Evolutionary conservation across 2,113 vertebrate genomes (phyloP), one percentile per base, ranked within the genome.

Genomic region (Menidia beryllina): DNA sequence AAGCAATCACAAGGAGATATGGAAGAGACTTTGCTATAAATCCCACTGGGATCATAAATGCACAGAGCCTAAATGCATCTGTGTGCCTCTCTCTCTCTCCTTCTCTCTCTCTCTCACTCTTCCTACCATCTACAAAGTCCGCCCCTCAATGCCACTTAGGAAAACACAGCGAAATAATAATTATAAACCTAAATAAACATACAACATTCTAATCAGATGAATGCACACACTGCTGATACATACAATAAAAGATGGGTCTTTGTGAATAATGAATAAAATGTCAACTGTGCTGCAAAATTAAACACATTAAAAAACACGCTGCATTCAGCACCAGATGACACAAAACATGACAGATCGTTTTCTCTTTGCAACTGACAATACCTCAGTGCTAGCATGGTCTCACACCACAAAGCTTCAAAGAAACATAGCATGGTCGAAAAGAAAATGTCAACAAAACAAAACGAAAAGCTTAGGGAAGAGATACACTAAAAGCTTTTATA

Each of bases 1-100:
- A 75, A 72, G 78, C 88, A 86, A 89, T 88, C 84, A 89, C 75
- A 82, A 60, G 45, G 17, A 88, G 79, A 77, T 82, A 70, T 69
- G 77, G 53, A 59, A 50, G 56, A 65, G 77, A 82, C 64, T 83
- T 72, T 72, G 81, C 76, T 7, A 61, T 87, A 90, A 91, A 90
- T 85, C 83, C 85, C 66, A 10, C 51, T 1, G 24, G 75, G 64
- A 86, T 82, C 86, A 75, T 83, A 88, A 89, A 88, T 56, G 79
- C 63, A 77, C 60, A 58, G 79, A 81, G 62, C 86, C 64, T 80
- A 69, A 85, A 84, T 69, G 72, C 47, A 30, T 81, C 68, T 52
- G 73, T 79, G 72, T 64, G 68, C 65, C 52, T 53, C 13, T 53
- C 66, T 49, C 70, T 54, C 68, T 60, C 53, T n/a, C 59, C 62